Evolutionary conservation across 2,888 invertebrate species (phyloP).

Genomic region (Eupeodes latifasciatus): DNA sequence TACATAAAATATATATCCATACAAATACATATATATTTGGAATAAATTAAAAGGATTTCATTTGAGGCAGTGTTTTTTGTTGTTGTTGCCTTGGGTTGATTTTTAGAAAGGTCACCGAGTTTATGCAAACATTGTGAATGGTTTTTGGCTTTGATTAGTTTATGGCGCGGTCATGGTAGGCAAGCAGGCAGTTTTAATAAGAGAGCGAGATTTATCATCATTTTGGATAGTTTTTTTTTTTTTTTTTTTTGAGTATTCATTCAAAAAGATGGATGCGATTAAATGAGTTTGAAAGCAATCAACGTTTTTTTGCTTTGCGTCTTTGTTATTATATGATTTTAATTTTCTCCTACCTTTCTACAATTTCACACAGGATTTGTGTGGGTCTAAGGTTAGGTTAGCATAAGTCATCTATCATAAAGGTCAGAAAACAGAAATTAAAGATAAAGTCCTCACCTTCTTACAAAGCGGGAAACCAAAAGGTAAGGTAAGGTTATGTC

Average conservation of each 20-base stretch:
- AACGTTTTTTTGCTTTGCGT: conserved; percentile 7
- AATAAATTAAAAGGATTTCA: conserved; percentile 64
- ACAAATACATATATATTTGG: conserved; percentile 27
- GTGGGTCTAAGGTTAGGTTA: neutral
- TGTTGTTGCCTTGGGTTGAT: conserved; percentile 35
- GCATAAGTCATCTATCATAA: neutral
- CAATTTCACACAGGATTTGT: neutral
- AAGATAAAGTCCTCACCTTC: neutral
- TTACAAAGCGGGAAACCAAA: neutral
- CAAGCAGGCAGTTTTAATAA: conserved; percentile 49
- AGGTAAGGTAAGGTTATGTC: too few species aligned
- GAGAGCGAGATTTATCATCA: conserved; percentile 62
- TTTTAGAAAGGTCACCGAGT: conserved; percentile 49
- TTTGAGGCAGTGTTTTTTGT: conserved; percentile 24
- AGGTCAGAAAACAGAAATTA: neutral
- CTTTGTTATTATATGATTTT: conserved; percentile 2
- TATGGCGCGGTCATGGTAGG: conserved; percentile 36
- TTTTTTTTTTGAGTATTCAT: conserved; percentile 5
- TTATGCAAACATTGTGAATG: conserved; percentile 52
- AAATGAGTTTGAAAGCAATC: conserved; percentile 39
- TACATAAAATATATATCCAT: conserved; percentile 1
- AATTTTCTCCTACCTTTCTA: neutral
- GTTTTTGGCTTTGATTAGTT: conserved; percentile 34
- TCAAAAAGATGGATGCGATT: conserved; percentile 32
- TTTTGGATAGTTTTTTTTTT: neutral